Evolutionary conservation across 37 sponge, comb jelly and placozoan species (phyloP).

Genomic region (Ianthella basta): DNA sequence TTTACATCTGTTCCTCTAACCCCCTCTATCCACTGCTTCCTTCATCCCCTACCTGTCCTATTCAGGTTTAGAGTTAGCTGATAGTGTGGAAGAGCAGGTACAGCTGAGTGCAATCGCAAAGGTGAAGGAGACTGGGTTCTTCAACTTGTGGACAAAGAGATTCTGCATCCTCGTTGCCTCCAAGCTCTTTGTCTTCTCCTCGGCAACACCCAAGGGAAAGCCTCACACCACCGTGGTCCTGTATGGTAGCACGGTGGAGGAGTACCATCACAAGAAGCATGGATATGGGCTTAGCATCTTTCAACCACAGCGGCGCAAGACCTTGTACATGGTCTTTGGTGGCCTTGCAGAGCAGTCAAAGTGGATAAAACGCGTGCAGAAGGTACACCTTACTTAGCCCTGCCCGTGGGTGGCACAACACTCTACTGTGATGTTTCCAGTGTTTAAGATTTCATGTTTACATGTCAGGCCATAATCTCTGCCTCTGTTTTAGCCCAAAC

Average conservation of each 20-base stretch:
- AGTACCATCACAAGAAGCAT: slow-evolving; percentile 59
- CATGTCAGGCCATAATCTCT: too few relatives aligned
- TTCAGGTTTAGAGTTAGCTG: slow-evolving; percentile 58
- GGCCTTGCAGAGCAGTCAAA: slow-evolving; percentile 66
- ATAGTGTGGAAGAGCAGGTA: slow-evolving; percentile 55
- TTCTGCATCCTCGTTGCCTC: slow-evolving; percentile 84
- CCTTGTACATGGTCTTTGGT: slow-evolving; percentile 60
- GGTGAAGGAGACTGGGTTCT: slow-evolving; percentile 62
- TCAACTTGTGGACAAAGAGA: slow-evolving; percentile 63
- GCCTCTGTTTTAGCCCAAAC: too few relatives aligned
- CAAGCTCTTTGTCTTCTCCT: slow-evolving; percentile 77
- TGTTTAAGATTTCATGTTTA: too few relatives aligned
- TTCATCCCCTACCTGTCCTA: neutral
- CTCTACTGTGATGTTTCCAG: too few relatives aligned
- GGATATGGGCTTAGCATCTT: slow-evolving; percentile 55
- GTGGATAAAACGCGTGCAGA: slow-evolving; percentile 79
- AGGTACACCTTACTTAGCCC: slow-evolving; percentile 27
- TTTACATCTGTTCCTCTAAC: neutral
- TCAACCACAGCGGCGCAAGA: slow-evolving; percentile 7
- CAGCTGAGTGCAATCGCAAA: slow-evolving; percentile 58
- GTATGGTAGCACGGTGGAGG: slow-evolving; percentile 49
- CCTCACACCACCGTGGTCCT: slow-evolving; percentile 57
- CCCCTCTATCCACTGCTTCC: neutral
- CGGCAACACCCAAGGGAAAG: slow-evolving; percentile 59
- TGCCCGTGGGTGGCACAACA: too few relatives aligned